Percentiles rank a stretch among this genome's conserved stretches.
Evolutionary conservation across 2,113 vertebrate species (phyloP).

Genomic region (Microtus ochrogaster): DNA sequence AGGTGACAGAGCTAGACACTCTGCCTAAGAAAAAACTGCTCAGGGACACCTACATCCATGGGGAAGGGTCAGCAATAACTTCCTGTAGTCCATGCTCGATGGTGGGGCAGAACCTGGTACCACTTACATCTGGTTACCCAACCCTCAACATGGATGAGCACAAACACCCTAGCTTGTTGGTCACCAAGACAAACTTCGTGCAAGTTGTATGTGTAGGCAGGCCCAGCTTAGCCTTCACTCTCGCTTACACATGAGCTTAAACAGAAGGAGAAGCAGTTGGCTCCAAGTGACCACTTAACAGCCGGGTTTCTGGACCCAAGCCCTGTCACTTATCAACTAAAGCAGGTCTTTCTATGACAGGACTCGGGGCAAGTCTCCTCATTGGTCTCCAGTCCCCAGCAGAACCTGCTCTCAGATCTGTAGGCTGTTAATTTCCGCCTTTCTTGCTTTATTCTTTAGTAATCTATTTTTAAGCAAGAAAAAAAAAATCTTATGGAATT

Average conservation of each 20-base stretch:
- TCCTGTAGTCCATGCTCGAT: neutral
- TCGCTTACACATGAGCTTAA: neutral
- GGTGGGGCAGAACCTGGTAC: neutral
- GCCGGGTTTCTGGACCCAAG: neutral
- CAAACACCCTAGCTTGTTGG: neutral
- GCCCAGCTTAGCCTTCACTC: neutral
- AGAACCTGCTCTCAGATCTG: neutral
- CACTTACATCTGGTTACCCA: neutral
- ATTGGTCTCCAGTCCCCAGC: neutral
- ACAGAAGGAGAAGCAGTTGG: neutral
- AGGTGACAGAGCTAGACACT: neutral
- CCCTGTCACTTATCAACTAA: neutral
- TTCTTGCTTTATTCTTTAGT: neutral
- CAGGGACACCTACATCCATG: neutral
- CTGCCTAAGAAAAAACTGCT: neutral
- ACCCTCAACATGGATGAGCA: neutral
- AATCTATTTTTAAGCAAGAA: neutral
- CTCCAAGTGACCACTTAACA: neutral
- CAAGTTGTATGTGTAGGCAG: neutral
- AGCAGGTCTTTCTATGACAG: neutral
- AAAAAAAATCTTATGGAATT: conserved; percentile 12
- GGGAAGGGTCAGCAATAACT: neutral
- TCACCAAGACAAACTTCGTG: neutral
- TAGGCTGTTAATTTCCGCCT: neutral
- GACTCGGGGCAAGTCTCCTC: neutral